Evolutionary conservation across 2,113 vertebrate genomes (phyloP), one percentile per base, ranked within the genome.

Genomic region (Orcinus orca): DNA sequence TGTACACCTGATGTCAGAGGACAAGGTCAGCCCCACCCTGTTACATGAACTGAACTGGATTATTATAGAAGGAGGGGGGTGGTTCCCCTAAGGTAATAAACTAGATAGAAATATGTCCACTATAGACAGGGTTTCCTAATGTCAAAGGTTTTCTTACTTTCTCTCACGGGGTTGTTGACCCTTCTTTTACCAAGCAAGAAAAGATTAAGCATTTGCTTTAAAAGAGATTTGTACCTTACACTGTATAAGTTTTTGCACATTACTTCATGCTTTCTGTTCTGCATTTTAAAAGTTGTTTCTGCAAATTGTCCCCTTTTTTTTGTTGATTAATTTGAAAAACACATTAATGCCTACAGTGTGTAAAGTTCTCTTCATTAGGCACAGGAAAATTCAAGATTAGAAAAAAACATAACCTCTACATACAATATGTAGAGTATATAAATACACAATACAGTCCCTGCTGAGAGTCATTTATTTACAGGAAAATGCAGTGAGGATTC

Each of bases 211-310:
- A 31, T 94, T 93, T 92, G 47, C 25, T 94, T n/a, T 83, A 23
- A 44, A 13, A 82, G 50, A 79, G 50, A 73, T 47, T 76, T 73
- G 63, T 93, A 87, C 41, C 58, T 97, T 33, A 55, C 33, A 23
- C 20, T 73, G 15, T 60, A 41, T 62, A 67, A 70, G 5, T 95
- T 92, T 86, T 82, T 93, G n/a, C 82, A 74, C 33, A 14, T 76
- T 70, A 47, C 26, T 93, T 95, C 21, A 3, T 67, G 23, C 29
- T 36, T 83, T 50, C 5, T 77, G 2, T 88, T 80, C n/a, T 82
- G 20, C 60, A 60, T 77, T 94, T 95, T 92, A n/a, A 76, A 81
- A 90, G 58, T n/a, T 88, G 41, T 95, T 80, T 94, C 79, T 93
- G 23, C 26, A 74, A 12, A 36, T 83, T 63, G 4, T 79, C n/a